phyloP scores from a whole-genome alignment of 2,113 vertebrate species.

The Myrmophylax atrothorax region DNA sequence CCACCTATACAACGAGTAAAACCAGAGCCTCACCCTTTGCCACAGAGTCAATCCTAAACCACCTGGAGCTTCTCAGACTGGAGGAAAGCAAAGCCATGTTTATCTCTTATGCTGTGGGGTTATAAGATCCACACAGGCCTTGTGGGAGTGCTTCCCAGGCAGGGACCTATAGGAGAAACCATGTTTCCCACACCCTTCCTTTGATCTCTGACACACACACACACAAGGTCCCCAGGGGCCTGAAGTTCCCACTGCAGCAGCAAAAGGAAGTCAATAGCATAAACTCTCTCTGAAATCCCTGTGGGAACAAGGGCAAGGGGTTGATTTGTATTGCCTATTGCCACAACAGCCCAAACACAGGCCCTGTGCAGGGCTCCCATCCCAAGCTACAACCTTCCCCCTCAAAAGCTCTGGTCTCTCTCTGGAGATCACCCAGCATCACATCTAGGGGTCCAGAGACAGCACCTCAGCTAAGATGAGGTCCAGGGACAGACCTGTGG shows the following conservation, averaged over 20 bases:
- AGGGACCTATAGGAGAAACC: neutral
- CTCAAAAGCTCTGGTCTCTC: neutral
- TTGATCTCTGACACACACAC: neutral
- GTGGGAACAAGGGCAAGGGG: neutral
- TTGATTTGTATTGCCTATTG: neutral
- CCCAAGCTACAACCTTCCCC: neutral
- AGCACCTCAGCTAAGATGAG: neutral
- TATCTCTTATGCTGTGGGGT: neutral
- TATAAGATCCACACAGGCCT: neutral
- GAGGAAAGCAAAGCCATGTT: neutral
- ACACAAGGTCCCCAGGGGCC: neutral
- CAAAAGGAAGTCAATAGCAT: neutral
- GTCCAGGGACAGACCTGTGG: neutral
- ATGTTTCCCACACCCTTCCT: neutral
- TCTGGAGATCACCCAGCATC: neutral
- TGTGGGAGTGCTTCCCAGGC: neutral
- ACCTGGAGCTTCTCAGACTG: neutral
- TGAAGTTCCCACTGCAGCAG: neutral
- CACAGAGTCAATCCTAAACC: neutral
- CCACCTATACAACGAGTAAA: neutral
- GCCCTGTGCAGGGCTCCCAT: neutral
- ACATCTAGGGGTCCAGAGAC: neutral
- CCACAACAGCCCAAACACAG: accelerated
- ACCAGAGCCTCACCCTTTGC: neutral
- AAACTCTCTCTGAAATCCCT: neutral